phyloP scores from a whole-genome alignment of 2,113 vertebrate genomes.

The Anser brachyrhynchus region DNA sequence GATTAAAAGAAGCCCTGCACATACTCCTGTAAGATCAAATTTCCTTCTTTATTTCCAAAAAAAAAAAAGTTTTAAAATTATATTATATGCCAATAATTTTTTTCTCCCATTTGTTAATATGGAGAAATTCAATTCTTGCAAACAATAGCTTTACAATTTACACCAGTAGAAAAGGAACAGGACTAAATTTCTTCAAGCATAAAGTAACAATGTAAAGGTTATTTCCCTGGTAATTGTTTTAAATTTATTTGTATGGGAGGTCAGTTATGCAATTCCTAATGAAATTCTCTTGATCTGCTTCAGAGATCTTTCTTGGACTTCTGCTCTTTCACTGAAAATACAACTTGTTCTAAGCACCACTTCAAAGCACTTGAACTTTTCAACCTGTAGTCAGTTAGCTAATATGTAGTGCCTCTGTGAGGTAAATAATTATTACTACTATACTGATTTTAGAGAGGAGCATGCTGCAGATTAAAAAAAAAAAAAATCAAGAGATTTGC shows the following conservation, averaged over 20 bases:
- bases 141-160: not conserved
- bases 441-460: not conserved
- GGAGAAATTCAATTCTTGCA: not conserved
- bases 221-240: not conserved
- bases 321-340: not conserved
- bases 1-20: not conserved
- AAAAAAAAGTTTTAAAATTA: not conserved
- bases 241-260: not conserved
- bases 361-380: not conserved
- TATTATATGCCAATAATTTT: not conserved
- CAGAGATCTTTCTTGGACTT: not conserved
- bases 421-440: not conserved
- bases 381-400: not conserved
- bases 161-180: not conserved
- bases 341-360: not conserved
- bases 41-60: not conserved
- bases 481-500: not conserved
- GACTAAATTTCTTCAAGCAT: not conserved
- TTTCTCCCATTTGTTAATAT: not conserved
- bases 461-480: not conserved
- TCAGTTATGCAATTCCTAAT: not conserved
- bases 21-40: not conserved
- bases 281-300: not conserved
- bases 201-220: not conserved
- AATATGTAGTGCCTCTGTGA: not conserved